phyloP scores from a whole-genome alignment of 2,113 vertebrate species.

The Ahaetulla prasina region DNA sequence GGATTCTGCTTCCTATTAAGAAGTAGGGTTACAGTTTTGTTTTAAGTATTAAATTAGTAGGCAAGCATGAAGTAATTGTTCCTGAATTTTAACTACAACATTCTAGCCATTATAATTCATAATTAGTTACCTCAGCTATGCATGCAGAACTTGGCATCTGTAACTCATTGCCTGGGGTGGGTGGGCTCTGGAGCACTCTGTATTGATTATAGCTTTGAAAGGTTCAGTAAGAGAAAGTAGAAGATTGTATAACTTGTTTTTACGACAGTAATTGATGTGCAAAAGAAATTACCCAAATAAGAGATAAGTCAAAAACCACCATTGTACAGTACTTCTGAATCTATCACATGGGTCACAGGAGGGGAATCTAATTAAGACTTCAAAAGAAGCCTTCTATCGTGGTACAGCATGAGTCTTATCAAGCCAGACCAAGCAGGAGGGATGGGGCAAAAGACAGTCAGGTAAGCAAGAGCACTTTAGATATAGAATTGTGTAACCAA shows the following conservation, averaged over 20 bases:
- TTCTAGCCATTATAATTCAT: background rate
- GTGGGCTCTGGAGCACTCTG: background rate
- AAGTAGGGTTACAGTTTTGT: background rate
- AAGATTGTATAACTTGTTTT: background rate
- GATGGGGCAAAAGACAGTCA: background rate
- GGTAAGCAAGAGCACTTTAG: background rate
- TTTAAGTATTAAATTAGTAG: background rate
- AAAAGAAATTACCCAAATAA: background rate
- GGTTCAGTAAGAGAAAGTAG: background rate
- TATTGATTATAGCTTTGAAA: background rate
- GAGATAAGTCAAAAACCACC: background rate
- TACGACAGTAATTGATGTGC: background rate
- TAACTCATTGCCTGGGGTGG: background rate
- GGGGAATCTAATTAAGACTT: background rate
- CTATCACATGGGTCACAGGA: background rate
- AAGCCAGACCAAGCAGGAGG: background rate
- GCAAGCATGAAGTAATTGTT: background rate
- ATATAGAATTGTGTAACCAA: background rate
- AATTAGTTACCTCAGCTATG: background rate
- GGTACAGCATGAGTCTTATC: background rate
- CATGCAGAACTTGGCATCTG: background rate
- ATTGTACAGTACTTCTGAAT: background rate
- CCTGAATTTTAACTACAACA: background rate
- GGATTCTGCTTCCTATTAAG: background rate
- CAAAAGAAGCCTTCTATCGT: background rate